Evolutionary conservation across 2,888 invertebrate genomes (phyloP), one percentile per base, ranked within the genome.

Genomic region (Automeris io): DNA sequence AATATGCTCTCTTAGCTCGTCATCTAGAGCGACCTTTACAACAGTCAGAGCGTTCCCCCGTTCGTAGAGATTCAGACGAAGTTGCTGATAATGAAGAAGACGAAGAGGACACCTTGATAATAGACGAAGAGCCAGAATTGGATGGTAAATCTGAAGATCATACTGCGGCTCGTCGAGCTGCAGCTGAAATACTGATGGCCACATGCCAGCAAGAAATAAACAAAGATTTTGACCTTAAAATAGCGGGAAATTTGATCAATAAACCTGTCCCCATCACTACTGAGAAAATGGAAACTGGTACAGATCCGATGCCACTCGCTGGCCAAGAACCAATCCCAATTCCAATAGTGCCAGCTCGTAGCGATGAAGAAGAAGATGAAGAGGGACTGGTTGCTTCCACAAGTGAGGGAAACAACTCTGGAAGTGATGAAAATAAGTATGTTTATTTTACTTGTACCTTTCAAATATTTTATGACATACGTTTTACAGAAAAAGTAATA

Each of bases 331-430:
- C 95, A 6, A 92, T 96, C 1, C 91, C 93, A 0, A 93, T 95
- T 45, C 95, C 97, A 0, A 86, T 89, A 6, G 80, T 82, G 1
- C 82, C 82, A 7, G 74, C 81, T 1, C 78, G 85, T n/a, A 85
- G 85, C 38, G 86, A 86, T 45, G 86, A 86, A 44, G 92, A 92
- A 61, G 93, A 92, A 66, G 93, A 93, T 50, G 95, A 95, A 64
- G 95, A 94, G 9, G 88, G 94, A 0, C 91, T 95, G 0, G 95
- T 94, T 2, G 91, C 92, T 29, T 93, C 93, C 4, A 93, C 93
- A 8, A 94, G 94, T 53, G 95, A 95, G 70, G 93, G 92, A 54
- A 94, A 94, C 59, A 91, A 92, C 56, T 94, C 94, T 8, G 95
- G 94, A 45, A 93, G 94, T 46, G 95, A 95, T 70, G 95, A 95